Evolutionary conservation across 2,888 invertebrate species (phyloP), one percentile per base, ranked within the genome.

Genomic region (Synanthedon myopaeformis): DNA sequence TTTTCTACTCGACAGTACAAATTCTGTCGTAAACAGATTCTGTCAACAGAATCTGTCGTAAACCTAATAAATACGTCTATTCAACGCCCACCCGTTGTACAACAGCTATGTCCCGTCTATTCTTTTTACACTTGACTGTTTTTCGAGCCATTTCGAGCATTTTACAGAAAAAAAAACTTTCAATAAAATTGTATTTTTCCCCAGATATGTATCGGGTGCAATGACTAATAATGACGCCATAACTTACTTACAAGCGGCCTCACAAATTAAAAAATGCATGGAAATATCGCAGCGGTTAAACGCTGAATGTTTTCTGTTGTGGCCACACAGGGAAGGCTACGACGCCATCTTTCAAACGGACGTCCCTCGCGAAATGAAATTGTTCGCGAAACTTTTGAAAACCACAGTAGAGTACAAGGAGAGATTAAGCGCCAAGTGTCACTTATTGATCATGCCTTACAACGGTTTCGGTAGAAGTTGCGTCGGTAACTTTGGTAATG

Each of bases 391-490:
- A 63, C 79, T 92, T 58, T 77, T 92, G 53, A 90, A 89, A 73
- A 87, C 91, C 69, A 90, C 90, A 3, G 87, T 90, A 1, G 92
- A 89, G 53, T 91, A 90, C 67, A 91, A 90, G 67, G 90, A 92
- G 54, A 88, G 90, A 61, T 78, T 91, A 49, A 90, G 89, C 50
- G 91, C 89, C 61, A 81, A 88, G 59, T 91, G 91, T 4, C 91
- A 90, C 56, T 67, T 92, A 53, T 65, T 91, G 51, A 84, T 92
- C 57, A 83, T 79, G 90, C 90, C 80, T 66, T 83, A 83, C 61
- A 83, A 83, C 61, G 67, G 58, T 59, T 61, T 61, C 54, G 64
- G 65, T 59, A 59, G 55, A 51, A 62, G 65, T 52, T 59, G 58
- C 52, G 51, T 49, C 49, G 51, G 52, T 45, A 55, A 52, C 53